These are phyloP conservation scores for Percopsis omiscomaycus DNA, from an alignment of 2,797 vertebrate species.

Conservation along the genomic window DNA sequence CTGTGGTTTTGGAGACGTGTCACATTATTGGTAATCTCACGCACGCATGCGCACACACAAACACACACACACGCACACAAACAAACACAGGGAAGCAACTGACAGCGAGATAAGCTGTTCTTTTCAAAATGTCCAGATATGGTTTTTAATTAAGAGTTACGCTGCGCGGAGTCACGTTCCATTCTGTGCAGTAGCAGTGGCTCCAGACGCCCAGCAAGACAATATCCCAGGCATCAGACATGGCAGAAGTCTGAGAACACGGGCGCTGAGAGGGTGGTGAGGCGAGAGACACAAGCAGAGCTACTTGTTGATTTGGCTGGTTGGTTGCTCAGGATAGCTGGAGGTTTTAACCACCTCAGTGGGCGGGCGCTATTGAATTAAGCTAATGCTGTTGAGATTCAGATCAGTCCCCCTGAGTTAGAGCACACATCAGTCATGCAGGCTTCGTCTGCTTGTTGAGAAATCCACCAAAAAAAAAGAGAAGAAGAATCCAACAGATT, in stretches of 20 bases:
- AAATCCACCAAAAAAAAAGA: constrained; percentile 60
- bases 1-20: constrained; percentile 45
- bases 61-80: constrained; percentile 1
- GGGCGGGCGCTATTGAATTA: constrained; percentile 35
- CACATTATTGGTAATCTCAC: constrained; percentile 63
- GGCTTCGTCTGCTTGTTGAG: constrained; percentile 56
- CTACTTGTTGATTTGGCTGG: constrained; percentile 60
- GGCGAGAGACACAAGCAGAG: constrained; percentile 53
- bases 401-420: constrained; percentile 81
- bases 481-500: constrained; percentile 46
- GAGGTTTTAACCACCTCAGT: constrained; percentile 39
- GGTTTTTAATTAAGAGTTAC: constrained; percentile 37
- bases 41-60: constrained; percentile 42
- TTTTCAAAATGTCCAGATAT: constrained; percentile 40
- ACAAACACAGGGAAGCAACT: constrained; percentile 4
- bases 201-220: constrained; percentile 53
- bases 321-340: constrained; percentile 58
- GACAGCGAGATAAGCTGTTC: constrained; percentile 28
- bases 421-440: constrained; percentile 67
- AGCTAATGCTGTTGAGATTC: constrained; percentile 68
- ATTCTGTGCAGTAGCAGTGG: constrained; percentile 67
- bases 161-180: constrained; percentile 45
- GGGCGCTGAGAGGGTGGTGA: constrained; percentile 45
- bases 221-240: constrained; percentile 48
- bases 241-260: constrained; percentile 32